Base-by-base conservation (phyloP, 2,888 invertebrate species). In the Tipula unca region DNA sequence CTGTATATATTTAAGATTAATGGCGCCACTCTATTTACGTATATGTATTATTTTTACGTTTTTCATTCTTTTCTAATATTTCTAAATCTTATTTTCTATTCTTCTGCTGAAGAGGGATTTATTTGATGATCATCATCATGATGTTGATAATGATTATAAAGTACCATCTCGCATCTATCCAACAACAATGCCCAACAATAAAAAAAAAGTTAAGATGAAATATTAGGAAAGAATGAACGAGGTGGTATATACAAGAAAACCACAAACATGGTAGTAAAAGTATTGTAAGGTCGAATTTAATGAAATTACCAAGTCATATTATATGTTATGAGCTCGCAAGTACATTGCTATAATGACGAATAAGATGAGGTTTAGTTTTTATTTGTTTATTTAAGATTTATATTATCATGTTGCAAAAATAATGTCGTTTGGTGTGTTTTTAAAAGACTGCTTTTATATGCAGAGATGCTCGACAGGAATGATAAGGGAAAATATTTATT, bases 1-100 rank as follows among this genome's bases (percentile, higher is more conserved):
- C 69, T 69, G 25, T 69, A 69, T 69, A n/a, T n/a, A n/a, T 69
- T 69, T 69, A 69, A 69, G 69, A 69, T 69, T 69, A 69, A 69
- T 69, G 69, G 69, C 69, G 69, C 69, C 69, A 69, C 69, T 69
- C 69, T 25, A 69, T 69, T 25, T 69, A 69, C 69, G 20, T 69
- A 25, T 17, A 17, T 14, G 69, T 69, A 69, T 69, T 69, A 69
- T 69, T 69, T 25, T 69, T 25, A 69, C 69, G 69, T 20, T 69
- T 69, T 13, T 20, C n/a, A 25, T 69, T 48, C 48, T 69, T 25
- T 13, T 25, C 69, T 25, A 69, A 48, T 48, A 25, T 25, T n/a
- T 69, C 69, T 69, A 69, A 69, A 69, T 69, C 69, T 10, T 69
- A 69, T 69, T 69, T 25, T 69, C 69, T 69, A 69, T 69, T 69